Percentiles rank a stretch among this genome's conserved stretches.
Evolutionary conservation across 2,888 invertebrate species (phyloP).

Genomic region (Aplocera efformata): DNA sequence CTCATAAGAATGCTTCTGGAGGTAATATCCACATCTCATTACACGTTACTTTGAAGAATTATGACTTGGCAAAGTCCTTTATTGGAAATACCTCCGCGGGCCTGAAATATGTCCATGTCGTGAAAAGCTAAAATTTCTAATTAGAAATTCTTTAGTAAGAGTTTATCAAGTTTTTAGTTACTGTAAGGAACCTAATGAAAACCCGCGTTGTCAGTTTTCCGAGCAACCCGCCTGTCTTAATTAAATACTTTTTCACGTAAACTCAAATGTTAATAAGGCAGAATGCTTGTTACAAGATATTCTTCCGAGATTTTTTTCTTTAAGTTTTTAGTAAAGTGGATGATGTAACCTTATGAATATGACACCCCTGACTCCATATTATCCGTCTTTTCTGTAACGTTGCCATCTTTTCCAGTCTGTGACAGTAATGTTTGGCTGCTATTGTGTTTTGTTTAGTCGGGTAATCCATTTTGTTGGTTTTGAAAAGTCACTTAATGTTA

Average conservation of each 20-base stretch:
- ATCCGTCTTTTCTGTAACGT: too few species aligned
- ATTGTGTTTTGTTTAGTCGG: too few species aligned
- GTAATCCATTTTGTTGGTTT: too few species aligned
- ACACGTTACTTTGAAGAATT: constrained; percentile 80
- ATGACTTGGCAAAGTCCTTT: constrained; percentile 81
- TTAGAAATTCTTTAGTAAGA: constrained; percentile 78
- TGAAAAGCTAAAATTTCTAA: constrained; percentile 79
- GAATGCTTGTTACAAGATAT: constrained; percentile 20
- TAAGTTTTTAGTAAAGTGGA: constrained; percentile 6
- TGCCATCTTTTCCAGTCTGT: too few species aligned
- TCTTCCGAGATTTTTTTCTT: constrained; percentile 20
- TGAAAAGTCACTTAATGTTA: too few species aligned
- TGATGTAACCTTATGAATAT: background rate
- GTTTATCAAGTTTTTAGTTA: constrained; percentile 78
- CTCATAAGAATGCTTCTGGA: constrained; percentile 64
- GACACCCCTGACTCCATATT: too few species aligned
- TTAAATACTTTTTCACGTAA: constrained; percentile 37
- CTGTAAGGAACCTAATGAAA: constrained; percentile 74
- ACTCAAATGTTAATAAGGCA: constrained; percentile 30
- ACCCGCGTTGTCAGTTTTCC: constrained; percentile 63
- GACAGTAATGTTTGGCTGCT: too few species aligned
- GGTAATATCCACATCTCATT: constrained; percentile 78
- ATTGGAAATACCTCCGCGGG: constrained; percentile 80
- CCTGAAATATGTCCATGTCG: constrained; percentile 80
- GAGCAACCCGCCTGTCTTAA: constrained; percentile 33